Conservation (phyloP, 2,113 vertebrate genomes). For the Oxyruncus cristatus region DNA sequence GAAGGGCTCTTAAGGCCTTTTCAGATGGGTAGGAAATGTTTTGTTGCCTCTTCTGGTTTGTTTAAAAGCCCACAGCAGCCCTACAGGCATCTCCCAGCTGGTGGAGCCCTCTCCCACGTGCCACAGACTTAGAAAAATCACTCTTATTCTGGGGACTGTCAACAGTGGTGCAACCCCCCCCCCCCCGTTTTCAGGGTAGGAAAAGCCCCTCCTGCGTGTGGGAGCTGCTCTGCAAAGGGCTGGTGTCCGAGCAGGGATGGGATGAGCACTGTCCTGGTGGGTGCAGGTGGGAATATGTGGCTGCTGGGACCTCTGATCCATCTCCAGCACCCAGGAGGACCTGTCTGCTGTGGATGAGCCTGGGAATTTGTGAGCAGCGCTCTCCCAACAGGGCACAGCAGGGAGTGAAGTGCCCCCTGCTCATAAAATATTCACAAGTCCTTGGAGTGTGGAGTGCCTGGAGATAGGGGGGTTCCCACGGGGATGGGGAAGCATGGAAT, state of each 20-base stretch:
- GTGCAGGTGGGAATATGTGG: neutral
- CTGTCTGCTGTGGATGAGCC: neutral
- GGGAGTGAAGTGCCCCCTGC: neutral
- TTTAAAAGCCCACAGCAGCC: neutral
- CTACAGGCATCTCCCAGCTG: neutral
- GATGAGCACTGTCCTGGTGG: rapidly evolving
- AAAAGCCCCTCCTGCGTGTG: neutral
- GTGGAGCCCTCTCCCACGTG: neutral
- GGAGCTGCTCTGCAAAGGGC: neutral
- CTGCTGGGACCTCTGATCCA: neutral
- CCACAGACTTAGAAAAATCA: neutral
- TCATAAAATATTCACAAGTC: neutral
- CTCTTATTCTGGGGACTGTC: neutral
- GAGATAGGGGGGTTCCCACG: neutral
- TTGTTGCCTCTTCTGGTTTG: neutral
- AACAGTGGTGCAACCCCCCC: neutral
- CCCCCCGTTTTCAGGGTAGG: neutral
- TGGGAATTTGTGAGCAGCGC: neutral
- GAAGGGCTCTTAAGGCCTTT: neutral
- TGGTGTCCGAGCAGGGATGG: rapidly evolving
- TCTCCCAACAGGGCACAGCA: neutral
- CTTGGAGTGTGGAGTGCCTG: neutral
- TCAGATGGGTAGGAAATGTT: neutral
- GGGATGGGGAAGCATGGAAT: neutral
- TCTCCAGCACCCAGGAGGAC: neutral